Base-by-base conservation (phyloP, 2,113 vertebrate genomes). In the Engraulis encrasicolus region DNA sequence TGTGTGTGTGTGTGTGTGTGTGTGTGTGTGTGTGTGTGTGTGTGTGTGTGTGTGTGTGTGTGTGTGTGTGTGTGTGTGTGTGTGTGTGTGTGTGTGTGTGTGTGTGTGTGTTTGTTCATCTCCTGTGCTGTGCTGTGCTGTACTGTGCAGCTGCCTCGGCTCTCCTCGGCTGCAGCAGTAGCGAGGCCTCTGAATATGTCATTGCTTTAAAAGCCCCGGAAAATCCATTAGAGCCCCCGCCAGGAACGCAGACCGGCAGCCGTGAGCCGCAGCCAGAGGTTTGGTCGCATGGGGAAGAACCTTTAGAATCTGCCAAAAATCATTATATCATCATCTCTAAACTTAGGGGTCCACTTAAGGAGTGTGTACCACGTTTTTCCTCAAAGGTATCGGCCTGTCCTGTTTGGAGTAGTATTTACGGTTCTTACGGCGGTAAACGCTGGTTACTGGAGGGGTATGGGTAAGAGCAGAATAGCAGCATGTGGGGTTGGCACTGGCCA, bases 151-250 rank as follows among this genome's bases (percentile, higher is more conserved):
- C 66, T 34, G 66, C 66, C 31, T 27, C 27, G 31, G 66, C 66
- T 74, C 66, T 14, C 66, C 66, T n/a, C n/a, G n/a, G n/a, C n/a
- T 31, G 66, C 27, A 17, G n/a, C 58, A 27, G 20, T 23, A 9
- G 58, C 20, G 20, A 61, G 58, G n/a, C 5, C 66, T 34, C 27
- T 19, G 66, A 74, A 74, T 31, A 27, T 74, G 66, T 74, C 66
- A 74, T 74, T 27, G 14, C 66, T 74, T 74, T 74, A 74, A 74
- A 74, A 74, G 66, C 66, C 66, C 66, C 66, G 66, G 66, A 74
- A 74, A 74, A 74, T 74, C 66, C 66, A 74, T 74, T 74, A 74
- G 66, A 74, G 66, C 14, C 66, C 66, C 31, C 66, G 23, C 66
- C 66, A 74, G 66, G 27, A 74, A 36, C 23, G 31, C 15, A 17